Evolutionary conservation across 2,797 vertebrate genomes (phyloP).

Genomic region (Lithobates pipiens): DNA sequence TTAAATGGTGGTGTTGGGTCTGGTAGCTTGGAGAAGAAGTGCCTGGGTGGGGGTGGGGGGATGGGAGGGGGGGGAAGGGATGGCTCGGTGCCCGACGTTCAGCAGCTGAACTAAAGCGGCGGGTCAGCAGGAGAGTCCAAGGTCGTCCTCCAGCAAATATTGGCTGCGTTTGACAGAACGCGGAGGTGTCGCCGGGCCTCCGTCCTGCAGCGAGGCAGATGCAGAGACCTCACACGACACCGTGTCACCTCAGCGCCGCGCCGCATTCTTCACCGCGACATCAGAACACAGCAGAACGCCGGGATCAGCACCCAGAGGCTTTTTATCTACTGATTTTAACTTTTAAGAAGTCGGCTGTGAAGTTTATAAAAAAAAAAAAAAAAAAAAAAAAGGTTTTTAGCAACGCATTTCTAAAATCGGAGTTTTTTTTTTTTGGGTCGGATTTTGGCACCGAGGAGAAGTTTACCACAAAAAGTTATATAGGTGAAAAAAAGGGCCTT

Average conservation of each 20-base stretch:
- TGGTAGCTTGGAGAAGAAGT: background rate
- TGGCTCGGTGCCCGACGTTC: slow-evolving; percentile 39
- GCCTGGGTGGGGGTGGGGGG: too few relatives aligned
- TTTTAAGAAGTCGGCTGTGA: too few relatives aligned
- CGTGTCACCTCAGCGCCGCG: background rate
- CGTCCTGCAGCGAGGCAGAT: slow-evolving; percentile 29
- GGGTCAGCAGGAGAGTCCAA: slow-evolving; percentile 43
- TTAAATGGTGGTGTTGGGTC: background rate
- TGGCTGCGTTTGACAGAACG: slow-evolving; percentile 48
- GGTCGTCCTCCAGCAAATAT: slow-evolving; percentile 52
- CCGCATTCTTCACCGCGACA: background rate
- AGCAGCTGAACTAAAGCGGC: slow-evolving; percentile 36
- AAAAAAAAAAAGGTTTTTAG: too few relatives aligned
- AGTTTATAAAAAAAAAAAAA: too few relatives aligned
- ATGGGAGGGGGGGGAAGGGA: background rate
- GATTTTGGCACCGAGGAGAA: too few relatives aligned
- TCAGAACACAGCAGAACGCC: background rate
- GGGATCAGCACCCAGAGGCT: background rate
- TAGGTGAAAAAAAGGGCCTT: too few relatives aligned
- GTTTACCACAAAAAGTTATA: too few relatives aligned
- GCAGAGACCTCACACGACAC: slow-evolving; percentile 5
- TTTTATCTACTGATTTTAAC: background rate
- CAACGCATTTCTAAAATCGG: too few relatives aligned
- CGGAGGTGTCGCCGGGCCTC: slow-evolving; percentile 25
- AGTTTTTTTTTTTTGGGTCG: too few relatives aligned